Evolutionary conservation across 2,797 vertebrate genomes (phyloP).

Genomic region (Lophotriccus pileatus): DNA sequence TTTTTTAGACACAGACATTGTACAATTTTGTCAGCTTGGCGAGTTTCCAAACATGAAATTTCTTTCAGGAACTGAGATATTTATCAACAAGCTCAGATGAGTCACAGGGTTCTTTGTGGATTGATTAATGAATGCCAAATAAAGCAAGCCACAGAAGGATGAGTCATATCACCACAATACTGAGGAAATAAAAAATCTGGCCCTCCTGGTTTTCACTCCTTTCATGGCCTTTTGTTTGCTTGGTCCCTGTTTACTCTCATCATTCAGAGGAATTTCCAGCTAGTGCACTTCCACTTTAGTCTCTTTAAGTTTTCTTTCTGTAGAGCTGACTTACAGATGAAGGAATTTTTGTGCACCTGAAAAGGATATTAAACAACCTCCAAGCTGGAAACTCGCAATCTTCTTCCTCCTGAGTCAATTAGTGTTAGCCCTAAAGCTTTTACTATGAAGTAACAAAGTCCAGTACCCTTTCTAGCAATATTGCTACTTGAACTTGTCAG

Average conservation of each 20-base stretch:
- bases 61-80: not conserved
- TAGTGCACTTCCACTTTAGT: not conserved
- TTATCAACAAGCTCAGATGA: not conserved
- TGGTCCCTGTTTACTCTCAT: not conserved
- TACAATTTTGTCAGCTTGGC: rapidly evolving
- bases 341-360: not conserved
- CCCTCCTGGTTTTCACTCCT: not conserved
- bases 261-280: not conserved
- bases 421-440: not conserved
- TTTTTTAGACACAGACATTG: not conserved
- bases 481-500: not conserved
- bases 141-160: not conserved
- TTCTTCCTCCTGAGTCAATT: not conserved
- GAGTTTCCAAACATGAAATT: not conserved
- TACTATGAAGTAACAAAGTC: not conserved
- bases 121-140: not conserved
- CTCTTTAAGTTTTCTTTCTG: not conserved
- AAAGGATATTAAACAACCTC: not conserved
- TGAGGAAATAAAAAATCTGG: not conserved
- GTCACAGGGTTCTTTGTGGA: not conserved
- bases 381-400: not conserved
- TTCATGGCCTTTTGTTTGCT: not conserved
- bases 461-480: not conserved
- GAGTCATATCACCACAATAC: not conserved
- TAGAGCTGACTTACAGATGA: not conserved